Base-by-base conservation (phyloP, 1,140 invertebrate species). In the Drosophila obscura region DNA sequence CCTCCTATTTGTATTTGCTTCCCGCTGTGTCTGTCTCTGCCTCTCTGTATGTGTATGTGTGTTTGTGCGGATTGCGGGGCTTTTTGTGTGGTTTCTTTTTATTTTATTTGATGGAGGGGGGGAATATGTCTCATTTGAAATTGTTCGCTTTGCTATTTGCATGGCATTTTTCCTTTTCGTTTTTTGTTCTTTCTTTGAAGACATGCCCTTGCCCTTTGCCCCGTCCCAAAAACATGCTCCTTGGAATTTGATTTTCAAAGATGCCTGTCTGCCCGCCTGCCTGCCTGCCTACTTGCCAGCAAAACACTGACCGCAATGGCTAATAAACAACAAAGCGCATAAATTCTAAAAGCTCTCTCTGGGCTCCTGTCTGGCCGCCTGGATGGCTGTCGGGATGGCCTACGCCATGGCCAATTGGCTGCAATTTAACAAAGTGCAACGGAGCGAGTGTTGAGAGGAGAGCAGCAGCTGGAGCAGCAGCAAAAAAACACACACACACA, bases 341-440 rank as follows among this genome's bases (percentile, higher is more conserved):
- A 85, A 85, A 85, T 88, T 82, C 64, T 63, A 46, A 46, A 28
- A 45, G 63, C 64, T 51, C 51, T 43, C 31, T 44, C 19, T 24
- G 16, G 41, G 55, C 53, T 50, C 49, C 31, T 44, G 56, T 46
- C 39, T 26, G 66, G 55, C 44, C 15, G 45, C 44, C 50, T 66
- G 75, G 31, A 3, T 11, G 8, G 0, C 35, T 39, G 35, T 31
- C 28, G 28, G 28, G 28, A 11, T 39, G 35, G 35, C 71, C 75
- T 73, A 77, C 58, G 73, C 68, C 82, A 90, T 73, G 88, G 73
- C 77, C 87, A 90, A 90, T 90, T 90, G 87, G 77, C 73, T 90
- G 89, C 88, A 90, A 90, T 90, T 83, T 84, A 90, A 80, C 79
- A 83, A 90, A 90, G 83, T 90, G 87, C 87, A 90, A 63, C 69